phyloP scores from a whole-genome alignment of 1,140 invertebrate species.

The Lordiphosa stackelbergi region DNA sequence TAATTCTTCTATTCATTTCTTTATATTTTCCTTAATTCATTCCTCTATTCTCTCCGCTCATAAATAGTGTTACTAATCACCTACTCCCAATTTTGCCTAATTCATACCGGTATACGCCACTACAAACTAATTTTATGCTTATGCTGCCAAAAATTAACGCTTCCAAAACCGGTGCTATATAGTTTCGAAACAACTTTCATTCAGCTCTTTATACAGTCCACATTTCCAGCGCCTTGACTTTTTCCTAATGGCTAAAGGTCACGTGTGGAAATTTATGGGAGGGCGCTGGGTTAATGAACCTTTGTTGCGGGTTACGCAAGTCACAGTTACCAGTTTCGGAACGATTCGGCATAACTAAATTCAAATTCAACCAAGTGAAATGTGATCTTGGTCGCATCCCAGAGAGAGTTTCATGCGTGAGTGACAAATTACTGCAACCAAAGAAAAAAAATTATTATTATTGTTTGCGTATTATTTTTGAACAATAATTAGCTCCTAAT shows the following conservation, averaged over 20 bases:
- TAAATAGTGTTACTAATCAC: no score
- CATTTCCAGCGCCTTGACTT: not conserved
- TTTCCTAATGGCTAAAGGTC: slow-evolving; percentile 27
- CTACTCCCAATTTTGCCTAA: not conserved
- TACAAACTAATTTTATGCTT: slow-evolving; percentile 10
- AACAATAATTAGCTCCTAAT: slow-evolving; percentile 65
- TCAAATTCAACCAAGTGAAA: slow-evolving; percentile 11
- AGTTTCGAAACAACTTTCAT: slow-evolving; percentile 36
- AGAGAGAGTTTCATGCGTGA: slow-evolving; percentile 58
- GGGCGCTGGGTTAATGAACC: slow-evolving; percentile 31
- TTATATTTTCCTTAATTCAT: no score
- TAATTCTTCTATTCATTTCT: no score
- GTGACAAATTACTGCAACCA: slow-evolving; percentile 48
- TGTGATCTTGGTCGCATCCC: slow-evolving; percentile 25
- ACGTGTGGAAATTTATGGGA: slow-evolving; percentile 8
- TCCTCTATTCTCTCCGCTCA: no score
- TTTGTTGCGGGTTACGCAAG: slow-evolving; percentile 4
- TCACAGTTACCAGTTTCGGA: slow-evolving; percentile 4
- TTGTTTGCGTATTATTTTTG: slow-evolving; percentile 48
- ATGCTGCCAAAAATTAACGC: slow-evolving; percentile 12
- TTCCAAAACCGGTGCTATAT: slow-evolving; percentile 18
- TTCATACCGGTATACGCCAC: slow-evolving; percentile 10
- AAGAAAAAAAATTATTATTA: not conserved
- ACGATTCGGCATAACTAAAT: slow-evolving; percentile 3
- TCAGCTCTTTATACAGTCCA: not conserved